Base-by-base conservation (phyloP, 2,113 vertebrate species). In the Heterotilapia buettikoferi region DNA sequence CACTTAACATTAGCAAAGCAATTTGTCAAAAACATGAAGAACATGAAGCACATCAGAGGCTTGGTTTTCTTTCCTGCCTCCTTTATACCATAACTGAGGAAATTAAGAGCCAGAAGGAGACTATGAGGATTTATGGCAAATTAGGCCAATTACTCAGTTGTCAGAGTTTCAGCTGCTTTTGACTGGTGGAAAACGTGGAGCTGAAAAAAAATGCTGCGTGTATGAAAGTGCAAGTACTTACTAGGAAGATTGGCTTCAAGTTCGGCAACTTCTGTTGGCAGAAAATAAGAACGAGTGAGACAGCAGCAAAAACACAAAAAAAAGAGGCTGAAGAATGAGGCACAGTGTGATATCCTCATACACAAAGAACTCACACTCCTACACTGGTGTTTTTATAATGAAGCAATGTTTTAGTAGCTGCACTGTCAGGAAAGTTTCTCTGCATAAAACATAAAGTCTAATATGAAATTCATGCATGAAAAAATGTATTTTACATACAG, bases 181-280 rank as follows among this genome's bases (percentile, higher is more conserved):
- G 18, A 68, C 47, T 36, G n/a, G 54, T 4, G 5, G 31, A 47
- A 52, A 36, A 66, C 2, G 21, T 61, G 12, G 10, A 11, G 53
- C 61, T n/a, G 54, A 19, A 33, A 61, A 80, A 73, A n/a, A 7
- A 19, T 43, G 19, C 13, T 26, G 9, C n/a, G 24, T 57, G 33
- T 21, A 3, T 24, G 31, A 19, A 81, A 59, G 24, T 59, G 40
- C 6, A 16, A 6, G 40, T 96, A 99, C 99, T 99, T 97, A 99
- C 99, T 97, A 89, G 98, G 98, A 93, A 99, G 97, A 95, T 98
- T 98, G 94, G 97, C 97, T 97, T 99, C 98, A 94, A 99, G 98
- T 94, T 99, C 99, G 88, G 98, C 98, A 94, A 99, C 99, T 95
- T 99, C 99, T 99, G 97, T 96, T 76, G 92, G 97, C 59, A 94